Base-by-base conservation (phyloP, 2,113 vertebrate genomes). In the Uropsilus gracilis region DNA sequence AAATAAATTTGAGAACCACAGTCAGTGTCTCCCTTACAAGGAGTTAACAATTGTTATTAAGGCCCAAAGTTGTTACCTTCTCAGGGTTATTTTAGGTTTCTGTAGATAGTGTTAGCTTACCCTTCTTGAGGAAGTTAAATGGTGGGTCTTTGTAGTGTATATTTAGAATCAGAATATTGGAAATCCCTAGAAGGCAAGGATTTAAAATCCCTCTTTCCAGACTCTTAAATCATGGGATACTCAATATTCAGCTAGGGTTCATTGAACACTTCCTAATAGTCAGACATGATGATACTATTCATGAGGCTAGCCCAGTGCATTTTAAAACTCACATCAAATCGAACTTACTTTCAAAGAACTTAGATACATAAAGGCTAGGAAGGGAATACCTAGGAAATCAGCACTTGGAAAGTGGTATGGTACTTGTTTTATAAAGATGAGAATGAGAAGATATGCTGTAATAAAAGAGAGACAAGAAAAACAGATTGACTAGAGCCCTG, bases 331-430 rank as follows among this genome's bases (percentile, higher is more conserved):
- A 22, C 20, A 61, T 83, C 42, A 69, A 34, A 48, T 30, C 10
- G 44, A 94, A 92, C n/a, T 42, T 83, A 50, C 59, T 92, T 95
- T 83, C 50, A 90, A 91, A 94, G 55, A 66, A 37, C 10, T 89
- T 71, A 69, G n/a, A n/a, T n/a, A n/a, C n/a, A n/a, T n/a, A n/a
- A 20, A 71, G 24, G 5, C 28, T 55, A 3, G 18, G 55, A 77
- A 66, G 24, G 34, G 86, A 72, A 48, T 61, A 68, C 22, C 44
- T 32, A 61, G 71, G 57, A 94, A 94, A 63, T 84, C 64, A 39
- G 37, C 20, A 30, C 26, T 42, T n/a, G 46, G 11, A 57, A 48
- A 59, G 30, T 46, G 68, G 55, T 32, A 3, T 32, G 59, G 26
- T 66, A 46, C 2, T 11, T 80, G 34, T 44, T 73, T 77, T 34